Conservation (phyloP, 2,888 invertebrate genomes). For the Epirrhoe tristata region DNA sequence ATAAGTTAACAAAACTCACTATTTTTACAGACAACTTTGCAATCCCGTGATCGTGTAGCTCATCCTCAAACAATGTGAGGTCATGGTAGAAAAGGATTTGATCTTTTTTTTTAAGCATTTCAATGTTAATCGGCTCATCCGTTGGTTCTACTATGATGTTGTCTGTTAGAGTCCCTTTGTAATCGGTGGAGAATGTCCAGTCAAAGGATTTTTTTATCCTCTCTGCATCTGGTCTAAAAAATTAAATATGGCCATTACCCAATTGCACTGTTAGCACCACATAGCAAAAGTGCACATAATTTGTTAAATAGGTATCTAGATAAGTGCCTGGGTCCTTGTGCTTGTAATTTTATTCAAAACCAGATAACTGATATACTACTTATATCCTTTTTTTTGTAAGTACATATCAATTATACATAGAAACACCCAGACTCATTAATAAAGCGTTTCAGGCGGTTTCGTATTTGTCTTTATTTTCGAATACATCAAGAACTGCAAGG, state of each 20-base stretch:
- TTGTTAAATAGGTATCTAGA: no score
- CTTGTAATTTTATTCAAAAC: no score
- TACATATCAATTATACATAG: no score
- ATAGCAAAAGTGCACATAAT: no score
- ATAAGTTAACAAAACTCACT: conserved; percentile 86
- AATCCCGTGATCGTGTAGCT: conserved; percentile 98
- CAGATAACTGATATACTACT: no score
- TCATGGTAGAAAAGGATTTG: conserved; percentile 98
- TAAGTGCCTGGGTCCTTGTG: no score
- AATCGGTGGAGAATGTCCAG: conserved; percentile 98
- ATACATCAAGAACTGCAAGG: no score
- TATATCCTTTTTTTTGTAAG: no score
- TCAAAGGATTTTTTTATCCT: conserved; percentile 96
- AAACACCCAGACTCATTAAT: no score
- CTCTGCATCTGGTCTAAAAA: conserved; percentile 88
- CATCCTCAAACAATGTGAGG: conserved; percentile 98
- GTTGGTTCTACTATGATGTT: conserved; percentile 87
- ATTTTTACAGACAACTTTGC: conserved; percentile 96
- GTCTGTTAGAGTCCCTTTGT: conserved; percentile 91
- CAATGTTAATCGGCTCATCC: conserved; percentile 92
- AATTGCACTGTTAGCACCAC: no score
- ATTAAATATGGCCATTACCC: conserved; percentile 29
- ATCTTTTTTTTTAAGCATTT: conserved; percentile 94
- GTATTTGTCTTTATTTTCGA: no score
- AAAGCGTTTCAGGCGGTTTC: no score